Conservation (phyloP, 2,797 vertebrate genomes). For the Sebastes oblongus region DNA sequence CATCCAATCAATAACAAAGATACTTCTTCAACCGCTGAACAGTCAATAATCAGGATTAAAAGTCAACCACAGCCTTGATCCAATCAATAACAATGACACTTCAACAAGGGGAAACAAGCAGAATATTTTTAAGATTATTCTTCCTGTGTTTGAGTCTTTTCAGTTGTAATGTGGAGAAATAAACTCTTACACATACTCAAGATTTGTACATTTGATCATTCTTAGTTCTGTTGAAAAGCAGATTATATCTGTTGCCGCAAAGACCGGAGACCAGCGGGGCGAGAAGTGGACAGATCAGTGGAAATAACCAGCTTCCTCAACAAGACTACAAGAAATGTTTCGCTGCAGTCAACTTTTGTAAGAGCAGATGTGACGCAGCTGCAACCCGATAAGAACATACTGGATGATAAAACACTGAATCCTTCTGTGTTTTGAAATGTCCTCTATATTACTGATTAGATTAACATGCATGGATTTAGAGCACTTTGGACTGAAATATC, state of each 20-base stretch:
- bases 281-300: not conserved
- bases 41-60: conserved; percentile 3
- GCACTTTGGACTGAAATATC: not conserved
- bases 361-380: not conserved
- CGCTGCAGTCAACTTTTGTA: not conserved
- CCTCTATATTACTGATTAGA: not conserved
- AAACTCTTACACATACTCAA: not conserved
- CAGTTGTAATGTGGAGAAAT: not conserved
- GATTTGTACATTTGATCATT: not conserved
- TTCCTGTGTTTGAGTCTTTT: not conserved
- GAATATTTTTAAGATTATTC: not conserved
- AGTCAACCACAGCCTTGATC: not conserved
- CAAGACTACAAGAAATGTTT: not conserved
- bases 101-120: not conserved
- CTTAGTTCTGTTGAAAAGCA: not conserved
- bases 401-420: not conserved
- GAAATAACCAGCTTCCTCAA: conserved; percentile 4
- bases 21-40: conserved; percentile 8
- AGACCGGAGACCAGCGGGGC: not conserved
- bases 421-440: not conserved
- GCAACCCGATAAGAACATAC: not conserved
- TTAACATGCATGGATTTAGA: not conserved
- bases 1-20: conserved; percentile 22
- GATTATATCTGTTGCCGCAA: not conserved
- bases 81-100: not conserved